Conservation (phyloP, 2,888 invertebrate species). For the Orgyia antiqua region DNA sequence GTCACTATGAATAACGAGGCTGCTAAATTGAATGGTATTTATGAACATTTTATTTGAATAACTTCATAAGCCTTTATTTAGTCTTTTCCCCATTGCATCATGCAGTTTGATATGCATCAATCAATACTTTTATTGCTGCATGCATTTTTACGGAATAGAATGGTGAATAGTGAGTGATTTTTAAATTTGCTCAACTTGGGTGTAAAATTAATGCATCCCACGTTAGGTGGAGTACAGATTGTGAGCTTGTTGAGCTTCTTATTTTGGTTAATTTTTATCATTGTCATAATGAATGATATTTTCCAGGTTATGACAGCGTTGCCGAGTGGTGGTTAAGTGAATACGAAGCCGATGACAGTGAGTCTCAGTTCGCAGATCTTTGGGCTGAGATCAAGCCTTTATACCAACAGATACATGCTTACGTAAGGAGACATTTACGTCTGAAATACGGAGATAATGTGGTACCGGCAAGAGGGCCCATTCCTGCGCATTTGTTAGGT, state of each 20-base stretch:
- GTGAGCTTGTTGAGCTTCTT: too few relatives aligned
- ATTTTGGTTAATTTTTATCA: too few relatives aligned
- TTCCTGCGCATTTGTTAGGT: conserved; percentile 88
- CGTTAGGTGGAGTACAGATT: too few relatives aligned
- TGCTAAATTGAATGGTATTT: conserved; percentile 82
- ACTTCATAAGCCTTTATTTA: too few relatives aligned
- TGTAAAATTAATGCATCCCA: too few relatives aligned
- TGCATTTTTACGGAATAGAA: too few relatives aligned
- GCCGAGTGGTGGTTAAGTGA: conserved; percentile 84
- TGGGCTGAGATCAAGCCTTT: conserved; percentile 88
- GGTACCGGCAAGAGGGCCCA: conserved; percentile 82
- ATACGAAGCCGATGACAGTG: conserved; percentile 84
- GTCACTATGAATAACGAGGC: conserved; percentile 83
- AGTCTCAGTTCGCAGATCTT: conserved; percentile 80
- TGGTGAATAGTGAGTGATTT: too few relatives aligned
- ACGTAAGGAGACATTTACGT: conserved; percentile 83
- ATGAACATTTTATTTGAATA: too few relatives aligned
- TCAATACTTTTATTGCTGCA: too few relatives aligned
- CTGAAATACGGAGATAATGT: conserved; percentile 83
- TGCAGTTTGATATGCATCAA: too few relatives aligned
- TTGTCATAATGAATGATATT: not conserved
- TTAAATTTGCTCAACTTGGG: too few relatives aligned
- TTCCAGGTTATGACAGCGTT: conserved; percentile 81
- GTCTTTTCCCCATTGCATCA: too few relatives aligned
- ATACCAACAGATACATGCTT: conserved; percentile 90